Evolutionary conservation across 2,888 invertebrate species (phyloP).

Genomic region (Xanthia togata): DNA sequence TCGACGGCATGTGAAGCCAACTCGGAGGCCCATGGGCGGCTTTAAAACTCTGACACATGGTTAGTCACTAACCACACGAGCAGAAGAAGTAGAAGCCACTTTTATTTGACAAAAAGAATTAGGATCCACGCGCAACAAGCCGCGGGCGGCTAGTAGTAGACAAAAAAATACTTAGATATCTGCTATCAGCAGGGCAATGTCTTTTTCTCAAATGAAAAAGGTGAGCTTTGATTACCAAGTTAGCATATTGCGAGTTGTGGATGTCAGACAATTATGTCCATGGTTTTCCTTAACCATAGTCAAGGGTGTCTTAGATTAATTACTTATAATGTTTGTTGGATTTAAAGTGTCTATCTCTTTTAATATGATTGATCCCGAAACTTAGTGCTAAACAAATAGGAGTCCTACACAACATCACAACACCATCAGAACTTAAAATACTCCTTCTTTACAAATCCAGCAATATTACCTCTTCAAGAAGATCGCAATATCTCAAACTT

Average conservation of each 20-base stretch:
- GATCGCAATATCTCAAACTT: constrained; percentile 32
- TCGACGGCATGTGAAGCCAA: too few species aligned
- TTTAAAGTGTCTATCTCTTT: not conserved
- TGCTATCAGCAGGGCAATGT: not conserved
- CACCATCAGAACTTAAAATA: not conserved
- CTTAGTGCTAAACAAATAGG: not conserved
- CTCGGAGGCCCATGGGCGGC: too few species aligned
- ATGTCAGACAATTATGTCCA: not conserved
- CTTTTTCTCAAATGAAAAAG: not conserved
- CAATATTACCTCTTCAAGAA: constrained; percentile 12
- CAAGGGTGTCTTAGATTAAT: not conserved
- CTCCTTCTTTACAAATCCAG: not conserved
- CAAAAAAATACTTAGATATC: not conserved
- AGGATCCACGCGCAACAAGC: too few species aligned
- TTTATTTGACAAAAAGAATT: too few species aligned
- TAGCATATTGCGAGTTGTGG: not conserved
- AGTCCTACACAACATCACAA: too few species aligned
- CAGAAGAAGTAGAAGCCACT: too few species aligned
- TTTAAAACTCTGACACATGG: too few species aligned
- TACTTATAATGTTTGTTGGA: not conserved
- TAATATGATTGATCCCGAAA: not conserved
- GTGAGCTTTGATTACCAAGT: not conserved
- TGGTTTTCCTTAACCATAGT: not conserved
- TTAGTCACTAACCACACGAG: too few species aligned
- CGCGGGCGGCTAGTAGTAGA: not conserved